phyloP scores from a whole-genome alignment of 2,888 invertebrate genomes.

The Drosophila affinis region DNA sequence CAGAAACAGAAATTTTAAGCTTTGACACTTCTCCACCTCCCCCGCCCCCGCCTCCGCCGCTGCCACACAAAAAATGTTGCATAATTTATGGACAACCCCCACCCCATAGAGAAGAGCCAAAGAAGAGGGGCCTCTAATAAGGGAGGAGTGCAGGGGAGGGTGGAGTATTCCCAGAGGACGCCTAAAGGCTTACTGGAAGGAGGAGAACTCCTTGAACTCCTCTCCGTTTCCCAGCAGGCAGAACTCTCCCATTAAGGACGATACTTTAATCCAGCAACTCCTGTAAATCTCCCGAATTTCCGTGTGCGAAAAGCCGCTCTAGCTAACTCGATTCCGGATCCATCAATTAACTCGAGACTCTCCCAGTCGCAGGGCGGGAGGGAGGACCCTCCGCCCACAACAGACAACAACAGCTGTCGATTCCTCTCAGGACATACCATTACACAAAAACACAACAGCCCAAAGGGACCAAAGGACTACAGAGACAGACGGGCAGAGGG shows the following conservation, averaged over 20 bases:
- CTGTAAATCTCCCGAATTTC: background rate
- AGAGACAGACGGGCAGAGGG: background rate
- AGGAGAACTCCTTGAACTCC: background rate
- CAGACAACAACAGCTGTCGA: constrained; percentile 36
- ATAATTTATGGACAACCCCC: constrained; percentile 25
- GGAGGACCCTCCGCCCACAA: background rate
- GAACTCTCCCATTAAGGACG: background rate
- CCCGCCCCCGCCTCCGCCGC: background rate
- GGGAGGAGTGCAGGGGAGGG: background rate
- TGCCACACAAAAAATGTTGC: constrained; percentile 23
- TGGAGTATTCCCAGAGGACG: background rate
- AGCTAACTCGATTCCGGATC: constrained; percentile 8
- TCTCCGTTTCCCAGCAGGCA: background rate
- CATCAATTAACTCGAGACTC: constrained; percentile 13
- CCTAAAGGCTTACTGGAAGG: background rate
- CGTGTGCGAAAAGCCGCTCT: constrained; percentile 3
- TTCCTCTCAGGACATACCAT: constrained; percentile 16
- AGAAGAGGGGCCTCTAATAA: background rate
- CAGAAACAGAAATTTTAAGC: constrained; percentile 25
- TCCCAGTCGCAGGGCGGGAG: no score
- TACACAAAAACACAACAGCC: constrained; percentile 4
- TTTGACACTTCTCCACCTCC: constrained; percentile 40
- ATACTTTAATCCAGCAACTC: background rate
- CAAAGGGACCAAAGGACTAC: constrained; percentile 4
- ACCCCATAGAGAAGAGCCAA: background rate